Conservation (phyloP, 2,888 invertebrate genomes). For the Lasioglossum oenotherae region DNA sequence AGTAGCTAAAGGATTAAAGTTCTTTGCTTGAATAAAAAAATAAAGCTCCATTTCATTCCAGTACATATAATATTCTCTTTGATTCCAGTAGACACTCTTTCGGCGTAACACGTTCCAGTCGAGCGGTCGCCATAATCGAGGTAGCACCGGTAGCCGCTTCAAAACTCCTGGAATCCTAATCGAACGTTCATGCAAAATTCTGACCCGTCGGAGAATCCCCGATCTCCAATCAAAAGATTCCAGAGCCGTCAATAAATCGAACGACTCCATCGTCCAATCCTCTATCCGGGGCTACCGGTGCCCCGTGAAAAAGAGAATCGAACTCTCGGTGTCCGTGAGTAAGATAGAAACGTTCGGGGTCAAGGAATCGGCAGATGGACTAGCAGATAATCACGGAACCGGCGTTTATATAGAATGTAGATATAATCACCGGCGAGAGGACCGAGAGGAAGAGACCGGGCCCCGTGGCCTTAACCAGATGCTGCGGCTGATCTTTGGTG, state of each 20-base stretch:
- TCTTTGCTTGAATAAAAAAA: too few species aligned
- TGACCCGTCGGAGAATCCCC: background rate
- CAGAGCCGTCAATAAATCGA: slow-evolving; percentile 26
- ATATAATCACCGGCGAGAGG: slow-evolving; percentile 65
- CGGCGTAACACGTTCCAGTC: background rate
- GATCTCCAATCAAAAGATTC: slow-evolving; percentile 7
- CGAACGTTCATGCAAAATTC: background rate
- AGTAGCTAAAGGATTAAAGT: too few species aligned
- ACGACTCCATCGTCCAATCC: slow-evolving; percentile 30
- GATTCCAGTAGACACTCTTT: background rate
- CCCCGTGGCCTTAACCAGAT: slow-evolving; percentile 59
- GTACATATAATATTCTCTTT: background rate
- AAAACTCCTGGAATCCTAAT: background rate
- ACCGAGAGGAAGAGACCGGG: slow-evolving; percentile 46
- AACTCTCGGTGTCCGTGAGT: slow-evolving; percentile 3
- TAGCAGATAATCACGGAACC: slow-evolving; percentile 64
- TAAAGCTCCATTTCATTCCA: too few species aligned
- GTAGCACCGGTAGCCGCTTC: background rate
- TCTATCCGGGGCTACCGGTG: slow-evolving; percentile 34
- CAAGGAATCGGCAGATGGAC: slow-evolving; percentile 63
- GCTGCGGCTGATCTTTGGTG: slow-evolving; percentile 47
- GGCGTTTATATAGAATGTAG: slow-evolving; percentile 71
- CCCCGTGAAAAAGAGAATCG: background rate
- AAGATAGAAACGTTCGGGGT: slow-evolving; percentile 55
- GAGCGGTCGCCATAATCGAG: background rate